These are phyloP conservation scores for Clarias batrachus DNA, from an alignment of 2,113 vertebrate genomes.

Conservation along the genomic window DNA sequence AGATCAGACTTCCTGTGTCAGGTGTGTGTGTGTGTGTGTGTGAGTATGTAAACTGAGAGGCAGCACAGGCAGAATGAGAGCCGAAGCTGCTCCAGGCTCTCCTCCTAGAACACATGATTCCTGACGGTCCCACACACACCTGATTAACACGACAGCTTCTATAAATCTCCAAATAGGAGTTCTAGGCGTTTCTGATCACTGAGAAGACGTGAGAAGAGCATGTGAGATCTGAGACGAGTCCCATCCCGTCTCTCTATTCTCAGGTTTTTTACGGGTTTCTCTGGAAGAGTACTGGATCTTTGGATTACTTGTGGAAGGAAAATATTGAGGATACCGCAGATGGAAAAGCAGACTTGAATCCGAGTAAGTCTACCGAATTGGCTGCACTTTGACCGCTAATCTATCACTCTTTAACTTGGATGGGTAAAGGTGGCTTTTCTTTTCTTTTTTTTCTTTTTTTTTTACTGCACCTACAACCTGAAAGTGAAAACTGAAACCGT, in stretches of 20 bases:
- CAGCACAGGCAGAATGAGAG: constrained; percentile 13
- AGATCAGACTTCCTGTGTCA: constrained; percentile 54
- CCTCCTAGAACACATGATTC: not conserved
- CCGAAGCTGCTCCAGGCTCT: not conserved
- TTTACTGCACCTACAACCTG: not conserved
- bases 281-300: constrained; percentile 51
- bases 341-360: constrained; percentile 13
- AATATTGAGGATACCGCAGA: constrained; percentile 23
- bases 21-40: constrained; percentile 34
- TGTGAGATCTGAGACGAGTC: constrained; percentile 11
- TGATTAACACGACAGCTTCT: not conserved
- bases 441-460: not conserved
- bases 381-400: not conserved
- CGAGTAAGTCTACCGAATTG: constrained; percentile 55
- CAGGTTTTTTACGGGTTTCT: not conserved
- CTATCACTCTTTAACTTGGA: constrained; percentile 27
- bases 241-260: constrained; percentile 24
- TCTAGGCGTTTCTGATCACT: not conserved
- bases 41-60: constrained; percentile 22
- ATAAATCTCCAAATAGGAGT: constrained; percentile 3
- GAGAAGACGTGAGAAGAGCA: not conserved
- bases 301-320: constrained; percentile 70
- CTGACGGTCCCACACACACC: not conserved
- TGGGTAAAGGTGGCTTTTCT: constrained; percentile 14
- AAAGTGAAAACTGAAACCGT: constrained; percentile 2